Percentiles rank a stretch among this genome's conserved stretches.
Evolutionary conservation across 2,113 vertebrate genomes (phyloP).

Genomic region (Oryzias celebensis): DNA sequence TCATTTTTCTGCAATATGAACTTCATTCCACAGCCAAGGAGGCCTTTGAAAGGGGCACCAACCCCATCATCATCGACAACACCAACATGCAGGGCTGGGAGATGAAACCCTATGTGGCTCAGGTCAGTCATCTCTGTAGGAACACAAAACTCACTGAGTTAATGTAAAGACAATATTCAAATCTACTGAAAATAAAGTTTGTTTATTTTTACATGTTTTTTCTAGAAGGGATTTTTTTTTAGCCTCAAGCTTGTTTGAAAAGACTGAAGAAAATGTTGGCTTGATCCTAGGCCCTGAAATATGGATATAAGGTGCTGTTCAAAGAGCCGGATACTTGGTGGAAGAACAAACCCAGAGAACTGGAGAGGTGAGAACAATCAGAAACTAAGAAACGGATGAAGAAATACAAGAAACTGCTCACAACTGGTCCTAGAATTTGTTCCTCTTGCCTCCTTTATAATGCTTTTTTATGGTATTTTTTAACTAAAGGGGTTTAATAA

Average conservation of each 20-base stretch:
- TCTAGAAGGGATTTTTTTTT: not conserved
- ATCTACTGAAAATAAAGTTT: too few relatives aligned
- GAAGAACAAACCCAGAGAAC: slow-evolving; percentile 92
- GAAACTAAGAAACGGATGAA: not conserved
- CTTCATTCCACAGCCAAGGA: slow-evolving; percentile 81
- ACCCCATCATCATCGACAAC: slow-evolving; percentile 96
- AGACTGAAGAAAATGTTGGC: not conserved
- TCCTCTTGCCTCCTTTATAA: too few relatives aligned
- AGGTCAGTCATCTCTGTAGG: slow-evolving; percentile 82
- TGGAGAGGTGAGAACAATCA: slow-evolving; percentile 85
- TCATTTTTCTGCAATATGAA: slow-evolving; percentile 13
- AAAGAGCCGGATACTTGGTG: slow-evolving; percentile 96
- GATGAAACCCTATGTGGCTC: slow-evolving; percentile 93
- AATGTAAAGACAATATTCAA: too few relatives aligned
- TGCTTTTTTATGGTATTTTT: too few relatives aligned
- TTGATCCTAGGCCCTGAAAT: slow-evolving; percentile 81
- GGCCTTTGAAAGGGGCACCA: slow-evolving; percentile 85
- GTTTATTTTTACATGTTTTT: not conserved
- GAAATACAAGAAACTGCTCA: not conserved
- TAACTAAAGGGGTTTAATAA: too few relatives aligned
- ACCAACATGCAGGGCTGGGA: slow-evolving; percentile 97
- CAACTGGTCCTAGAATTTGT: too few relatives aligned
- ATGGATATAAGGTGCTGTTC: slow-evolving; percentile 91
- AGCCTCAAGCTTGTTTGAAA: too few relatives aligned
- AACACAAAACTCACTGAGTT: not conserved